Percentiles rank a stretch among this genome's conserved stretches.
Evolutionary conservation across 53 echinoderm and acorn worm species (phyloP).

Genomic region (Antedon mediterranea): DNA sequence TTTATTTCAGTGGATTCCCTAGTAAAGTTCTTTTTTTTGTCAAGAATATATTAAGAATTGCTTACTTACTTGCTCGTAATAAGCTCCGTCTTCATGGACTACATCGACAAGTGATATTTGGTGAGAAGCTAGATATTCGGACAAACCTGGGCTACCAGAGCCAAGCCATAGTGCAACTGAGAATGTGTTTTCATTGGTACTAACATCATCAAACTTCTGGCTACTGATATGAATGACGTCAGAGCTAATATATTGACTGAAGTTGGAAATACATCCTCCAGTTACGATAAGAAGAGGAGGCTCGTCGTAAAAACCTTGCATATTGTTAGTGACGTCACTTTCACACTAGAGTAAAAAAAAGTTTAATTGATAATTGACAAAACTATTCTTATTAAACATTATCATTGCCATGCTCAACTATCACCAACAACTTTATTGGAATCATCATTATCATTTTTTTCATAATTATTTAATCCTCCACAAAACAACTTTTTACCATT

Average conservation of each 20-base stretch:
- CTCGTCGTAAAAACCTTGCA: neutral
- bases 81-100: neutral
- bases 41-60: no score
- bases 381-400: no score
- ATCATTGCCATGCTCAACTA: no score
- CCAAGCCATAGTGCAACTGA: neutral
- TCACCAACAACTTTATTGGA: no score
- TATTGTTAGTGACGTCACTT: neutral
- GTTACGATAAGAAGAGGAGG: neutral
- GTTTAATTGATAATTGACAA: no score
- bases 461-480: no score
- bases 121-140: neutral
- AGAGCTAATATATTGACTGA: neutral
- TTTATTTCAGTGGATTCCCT: no score
- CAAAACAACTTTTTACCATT: no score
- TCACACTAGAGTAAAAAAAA: neutral
- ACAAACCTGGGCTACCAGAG: neutral
- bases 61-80: neutral
- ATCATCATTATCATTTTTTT: no score
- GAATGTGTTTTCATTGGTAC: neutral
- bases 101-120: neutral
- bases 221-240: neutral
- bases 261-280: neutral
- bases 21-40: no score
- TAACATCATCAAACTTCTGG: neutral